Conservation (phyloP, 2,797 vertebrate genomes). For the Dermochelys coriacea region DNA sequence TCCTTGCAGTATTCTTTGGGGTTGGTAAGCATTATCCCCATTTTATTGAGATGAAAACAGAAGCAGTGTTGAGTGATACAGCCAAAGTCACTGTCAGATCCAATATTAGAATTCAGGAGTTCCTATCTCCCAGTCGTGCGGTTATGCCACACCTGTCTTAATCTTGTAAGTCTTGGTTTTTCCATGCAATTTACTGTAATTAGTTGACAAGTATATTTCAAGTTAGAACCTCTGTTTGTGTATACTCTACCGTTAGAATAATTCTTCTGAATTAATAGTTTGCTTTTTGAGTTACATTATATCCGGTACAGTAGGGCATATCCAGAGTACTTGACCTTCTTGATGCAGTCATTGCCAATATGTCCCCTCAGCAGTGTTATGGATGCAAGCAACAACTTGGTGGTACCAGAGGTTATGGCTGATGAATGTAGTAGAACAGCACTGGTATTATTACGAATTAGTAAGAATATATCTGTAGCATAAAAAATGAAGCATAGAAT, state of each 20-base stretch:
- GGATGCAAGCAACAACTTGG: not conserved
- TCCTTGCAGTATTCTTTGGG: not conserved
- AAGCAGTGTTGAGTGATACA: not conserved
- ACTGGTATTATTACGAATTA: not conserved
- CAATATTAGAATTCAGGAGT: not conserved
- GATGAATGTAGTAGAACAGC: not conserved
- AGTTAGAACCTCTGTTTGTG: not conserved
- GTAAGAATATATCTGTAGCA: not conserved
- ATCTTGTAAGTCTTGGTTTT: not conserved
- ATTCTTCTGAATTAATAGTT: not conserved
- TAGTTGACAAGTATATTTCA: not conserved
- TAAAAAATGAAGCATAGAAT: not conserved
- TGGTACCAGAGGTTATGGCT: not conserved
- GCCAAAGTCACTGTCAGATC: rapidly evolving
- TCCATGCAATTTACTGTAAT: not conserved
- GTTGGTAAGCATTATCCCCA: not conserved
- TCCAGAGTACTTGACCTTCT: not conserved
- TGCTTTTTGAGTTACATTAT: not conserved
- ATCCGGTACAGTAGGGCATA: not conserved
- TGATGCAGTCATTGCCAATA: not conserved
- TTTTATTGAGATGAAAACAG: not conserved
- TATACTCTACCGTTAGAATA: not conserved
- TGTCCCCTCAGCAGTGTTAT: not conserved
- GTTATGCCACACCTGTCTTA: not conserved
- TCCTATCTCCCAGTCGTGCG: not conserved